phyloP scores from a whole-genome alignment of 2,888 invertebrate species.

The Nomada ruficornis region DNA sequence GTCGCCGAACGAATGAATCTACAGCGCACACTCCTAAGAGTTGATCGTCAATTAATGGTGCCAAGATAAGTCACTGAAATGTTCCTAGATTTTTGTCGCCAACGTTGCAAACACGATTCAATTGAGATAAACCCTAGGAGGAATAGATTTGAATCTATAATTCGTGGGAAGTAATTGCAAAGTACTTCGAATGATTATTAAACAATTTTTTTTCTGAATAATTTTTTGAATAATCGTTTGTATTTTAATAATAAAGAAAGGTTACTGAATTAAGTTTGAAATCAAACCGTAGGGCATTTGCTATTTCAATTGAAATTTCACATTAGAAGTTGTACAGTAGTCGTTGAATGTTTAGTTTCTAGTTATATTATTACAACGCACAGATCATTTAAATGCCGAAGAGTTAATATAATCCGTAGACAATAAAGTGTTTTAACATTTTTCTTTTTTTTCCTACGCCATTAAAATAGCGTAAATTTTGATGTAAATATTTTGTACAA shows the following conservation, averaged over 20 bases:
- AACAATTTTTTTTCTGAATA: not conserved
- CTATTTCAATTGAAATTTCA: not conserved
- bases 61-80: constrained; percentile 49
- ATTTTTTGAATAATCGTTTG: not conserved
- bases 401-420: no score
- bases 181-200: not conserved
- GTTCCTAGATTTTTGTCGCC: constrained; percentile 34
- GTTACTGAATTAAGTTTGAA: not conserved
- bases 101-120: constrained; percentile 3
- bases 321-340: no score
- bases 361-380: not conserved
- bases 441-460: no score
- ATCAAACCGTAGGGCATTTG: not conserved
- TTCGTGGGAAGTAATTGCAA: not conserved
- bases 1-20: constrained; percentile 84
- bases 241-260: not conserved
- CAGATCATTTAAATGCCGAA: not conserved
- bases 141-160: not conserved
- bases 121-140: not conserved
- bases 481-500: no score
- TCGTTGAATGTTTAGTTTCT: no score
- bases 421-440: no score
- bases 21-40: constrained; percentile 73
- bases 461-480: no score
- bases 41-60: constrained; percentile 73